phyloP scores from a whole-genome alignment of 2,797 vertebrate genomes.

The Phalloptychus januarius region DNA sequence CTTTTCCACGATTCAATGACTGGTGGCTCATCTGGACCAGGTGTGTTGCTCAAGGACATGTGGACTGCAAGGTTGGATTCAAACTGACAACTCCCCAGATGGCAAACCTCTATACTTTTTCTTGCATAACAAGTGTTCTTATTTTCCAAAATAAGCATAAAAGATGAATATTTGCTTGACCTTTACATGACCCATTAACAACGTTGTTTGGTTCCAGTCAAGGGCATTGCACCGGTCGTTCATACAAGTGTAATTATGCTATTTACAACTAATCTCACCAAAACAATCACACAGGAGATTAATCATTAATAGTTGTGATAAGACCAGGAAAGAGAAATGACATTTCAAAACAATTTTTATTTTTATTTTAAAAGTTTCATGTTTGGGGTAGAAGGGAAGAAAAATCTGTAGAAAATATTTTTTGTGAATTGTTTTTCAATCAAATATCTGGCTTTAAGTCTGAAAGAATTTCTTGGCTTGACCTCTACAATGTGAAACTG shows the following conservation, averaged over 20 bases:
- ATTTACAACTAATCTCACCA: slow-evolving; percentile 37
- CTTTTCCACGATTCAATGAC: neutral
- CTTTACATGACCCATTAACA: neutral
- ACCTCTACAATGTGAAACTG: slow-evolving; percentile 34
- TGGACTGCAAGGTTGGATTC: neutral
- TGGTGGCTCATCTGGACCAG: neutral
- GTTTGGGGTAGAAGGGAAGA: neutral
- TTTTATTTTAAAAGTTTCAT: slow-evolving; percentile 3
- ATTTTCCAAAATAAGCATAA: neutral
- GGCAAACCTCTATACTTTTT: neutral
- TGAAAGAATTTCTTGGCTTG: neutral
- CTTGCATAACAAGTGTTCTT: neutral
- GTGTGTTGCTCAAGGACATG: neutral
- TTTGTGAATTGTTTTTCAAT: neutral
- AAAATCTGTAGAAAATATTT: neutral
- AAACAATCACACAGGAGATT: slow-evolving; percentile 14
- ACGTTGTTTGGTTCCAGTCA: slow-evolving; percentile 24
- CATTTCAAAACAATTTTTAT: neutral
- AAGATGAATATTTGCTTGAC: neutral
- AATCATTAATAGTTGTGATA: slow-evolving; percentile 29
- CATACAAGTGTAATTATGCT: slow-evolving; percentile 33
- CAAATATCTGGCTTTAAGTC: neutral
- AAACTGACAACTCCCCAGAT: neutral
- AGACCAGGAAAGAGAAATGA: neutral
- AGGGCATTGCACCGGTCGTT: slow-evolving; percentile 27